phyloP scores from a whole-genome alignment of 2,888 invertebrate species.

The Zhuqinia jingwanae region DNA sequence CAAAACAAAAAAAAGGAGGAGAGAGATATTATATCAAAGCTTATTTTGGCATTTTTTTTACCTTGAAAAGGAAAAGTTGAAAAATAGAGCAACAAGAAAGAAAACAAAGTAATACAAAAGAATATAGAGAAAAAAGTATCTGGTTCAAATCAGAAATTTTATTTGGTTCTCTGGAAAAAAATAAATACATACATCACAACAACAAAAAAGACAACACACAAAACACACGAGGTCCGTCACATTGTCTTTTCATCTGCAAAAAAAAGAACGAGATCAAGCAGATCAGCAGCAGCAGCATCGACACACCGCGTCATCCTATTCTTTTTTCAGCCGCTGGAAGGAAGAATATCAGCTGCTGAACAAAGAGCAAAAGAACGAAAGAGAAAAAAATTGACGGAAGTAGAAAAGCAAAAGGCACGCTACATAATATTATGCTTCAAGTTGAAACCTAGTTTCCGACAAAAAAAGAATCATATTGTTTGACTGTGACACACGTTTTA shows the following conservation, averaged over 20 bases:
- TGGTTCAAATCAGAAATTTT: neutral
- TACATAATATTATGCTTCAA: neutral
- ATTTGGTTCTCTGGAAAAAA: neutral
- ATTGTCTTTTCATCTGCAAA: slow-evolving; percentile 6
- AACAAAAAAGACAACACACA: neutral
- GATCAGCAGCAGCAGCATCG: too few relatives aligned
- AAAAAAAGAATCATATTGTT: slow-evolving; percentile 15
- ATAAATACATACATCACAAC: too few relatives aligned
- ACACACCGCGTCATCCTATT: neutral
- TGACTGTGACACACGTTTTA: slow-evolving; percentile 55
- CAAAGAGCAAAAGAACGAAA: slow-evolving; percentile 9
- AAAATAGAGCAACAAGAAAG: slow-evolving; percentile 30
- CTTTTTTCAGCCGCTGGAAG: neutral
- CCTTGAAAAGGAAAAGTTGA: slow-evolving; percentile 24
- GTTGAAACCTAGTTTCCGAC: too few relatives aligned
- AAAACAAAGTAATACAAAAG: neutral
- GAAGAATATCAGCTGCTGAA: slow-evolving; percentile 33
- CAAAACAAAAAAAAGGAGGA: neutral
- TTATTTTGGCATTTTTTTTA: neutral
- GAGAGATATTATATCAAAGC: neutral
- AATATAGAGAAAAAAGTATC: neutral
- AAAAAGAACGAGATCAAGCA: neutral
- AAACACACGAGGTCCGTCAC: neutral
- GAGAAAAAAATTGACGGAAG: neutral
- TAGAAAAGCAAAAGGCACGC: neutral